Evolutionary conservation across 1,140 invertebrate species (phyloP).

Genomic region (Maniola jurtina): DNA sequence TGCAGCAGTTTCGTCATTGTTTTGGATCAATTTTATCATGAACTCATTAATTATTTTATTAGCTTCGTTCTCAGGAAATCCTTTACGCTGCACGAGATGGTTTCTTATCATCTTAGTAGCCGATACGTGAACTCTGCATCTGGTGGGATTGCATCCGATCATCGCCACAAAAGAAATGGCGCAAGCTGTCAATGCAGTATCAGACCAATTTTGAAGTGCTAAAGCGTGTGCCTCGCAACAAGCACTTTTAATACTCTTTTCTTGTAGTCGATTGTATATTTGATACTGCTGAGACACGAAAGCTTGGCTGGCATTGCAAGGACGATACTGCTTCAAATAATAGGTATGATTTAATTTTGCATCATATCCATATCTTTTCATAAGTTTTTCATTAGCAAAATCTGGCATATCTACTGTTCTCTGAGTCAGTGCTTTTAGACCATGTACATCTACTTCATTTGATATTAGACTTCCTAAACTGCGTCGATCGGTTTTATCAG

Average conservation of each 20-base stretch:
- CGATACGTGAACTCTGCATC: conserved; percentile 80
- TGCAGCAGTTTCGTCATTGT: conserved; percentile 57
- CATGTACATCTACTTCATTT: conserved; percentile 54
- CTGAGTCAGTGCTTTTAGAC: conserved; percentile 60
- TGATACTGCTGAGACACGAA: conserved; percentile 75
- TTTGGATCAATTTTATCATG: conserved; percentile 65
- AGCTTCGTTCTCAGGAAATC: conserved; percentile 55
- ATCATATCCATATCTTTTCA: conserved; percentile 81
- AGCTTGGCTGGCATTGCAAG: conserved; percentile 80
- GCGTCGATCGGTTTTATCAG: conserved; percentile 63
- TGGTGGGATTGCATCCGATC: conserved; percentile 80
- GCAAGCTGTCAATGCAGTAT: conserved; percentile 78
- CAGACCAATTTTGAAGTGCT: conserved; percentile 79
- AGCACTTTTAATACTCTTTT: conserved; percentile 76
- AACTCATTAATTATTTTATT: conserved; percentile 64
- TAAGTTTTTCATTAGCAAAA: conserved; percentile 79
- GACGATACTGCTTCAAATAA: conserved; percentile 83
- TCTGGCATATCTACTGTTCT: conserved; percentile 77
- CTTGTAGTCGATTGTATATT: conserved; percentile 68
- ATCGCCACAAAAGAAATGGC: conserved; percentile 83
- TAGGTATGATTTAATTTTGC: conserved; percentile 82
- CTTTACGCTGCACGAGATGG: conserved; percentile 49
- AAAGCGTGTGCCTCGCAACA: conserved; percentile 80
- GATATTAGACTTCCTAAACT: conserved; percentile 71
- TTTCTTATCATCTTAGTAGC: conserved; percentile 75